A percentile compares a stretch with the other conserved stretches of the same genome.
phyloP scores from a whole-genome alignment of 1,140 invertebrate species.

The Drosophila kanapiae region DNA sequence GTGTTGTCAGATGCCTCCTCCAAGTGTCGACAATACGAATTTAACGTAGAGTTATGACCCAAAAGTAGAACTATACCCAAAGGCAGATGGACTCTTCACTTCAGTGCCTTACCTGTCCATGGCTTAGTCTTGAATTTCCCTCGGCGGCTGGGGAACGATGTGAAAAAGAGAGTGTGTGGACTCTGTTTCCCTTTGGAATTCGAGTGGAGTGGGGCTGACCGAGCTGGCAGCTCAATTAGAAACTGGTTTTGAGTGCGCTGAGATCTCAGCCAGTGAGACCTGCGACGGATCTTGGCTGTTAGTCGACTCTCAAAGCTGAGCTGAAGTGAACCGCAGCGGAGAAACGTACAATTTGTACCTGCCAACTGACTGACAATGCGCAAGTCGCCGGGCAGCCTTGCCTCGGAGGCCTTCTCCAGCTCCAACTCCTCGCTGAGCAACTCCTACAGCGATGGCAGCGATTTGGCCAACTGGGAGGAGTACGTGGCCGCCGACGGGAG shows the following conservation, averaged over 20 bases:
- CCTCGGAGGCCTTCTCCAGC: conserved; percentile 74
- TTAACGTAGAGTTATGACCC: neutral
- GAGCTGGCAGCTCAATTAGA: conserved; percentile 25
- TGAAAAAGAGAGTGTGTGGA: conserved; percentile 20
- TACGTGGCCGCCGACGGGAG: conserved; percentile 78
- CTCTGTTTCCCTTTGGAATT: conserved; percentile 32
- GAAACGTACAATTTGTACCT: neutral
- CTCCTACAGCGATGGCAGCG: conserved; percentile 79
- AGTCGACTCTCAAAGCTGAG: conserved; percentile 31
- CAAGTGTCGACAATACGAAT: neutral
- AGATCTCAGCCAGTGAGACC: conserved; percentile 5
- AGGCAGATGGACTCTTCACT: neutral
- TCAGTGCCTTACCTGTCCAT: neutral
- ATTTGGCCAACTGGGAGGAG: conserved; percentile 82
- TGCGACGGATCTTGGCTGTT: conserved; percentile 1
- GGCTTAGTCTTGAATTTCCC: conserved; percentile 31
- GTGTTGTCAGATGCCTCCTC: neutral
- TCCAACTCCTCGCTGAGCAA: conserved; percentile 72
- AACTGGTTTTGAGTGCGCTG: conserved; percentile 44
- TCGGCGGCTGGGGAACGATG: conserved; percentile 1
- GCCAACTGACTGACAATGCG: conserved; percentile 54
- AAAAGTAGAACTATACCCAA: neutral
- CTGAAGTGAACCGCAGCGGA: conserved; percentile 3
- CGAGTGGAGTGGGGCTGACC: conserved; percentile 20
- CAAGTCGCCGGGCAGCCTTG: conserved; percentile 66